These are phyloP conservation scores for Drosophila percnosoma DNA, from an alignment of 2,888 invertebrate species.

Conservation along the genomic window DNA sequence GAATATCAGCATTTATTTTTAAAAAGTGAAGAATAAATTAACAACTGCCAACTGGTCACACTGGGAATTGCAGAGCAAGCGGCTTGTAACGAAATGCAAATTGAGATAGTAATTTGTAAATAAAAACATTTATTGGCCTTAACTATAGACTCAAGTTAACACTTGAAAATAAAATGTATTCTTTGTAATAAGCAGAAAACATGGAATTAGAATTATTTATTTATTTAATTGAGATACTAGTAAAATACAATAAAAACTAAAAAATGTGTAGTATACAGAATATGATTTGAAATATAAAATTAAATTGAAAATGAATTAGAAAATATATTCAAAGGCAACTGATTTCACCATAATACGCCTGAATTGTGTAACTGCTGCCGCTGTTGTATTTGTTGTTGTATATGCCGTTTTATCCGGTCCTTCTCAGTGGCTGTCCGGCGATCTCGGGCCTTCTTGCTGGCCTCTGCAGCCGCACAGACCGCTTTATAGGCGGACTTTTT, in stretches of 20 bases:
- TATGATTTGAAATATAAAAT: too few relatives aligned
- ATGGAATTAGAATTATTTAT: too few relatives aligned
- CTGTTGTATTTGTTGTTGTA: not conserved
- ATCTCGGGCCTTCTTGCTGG: constrained; percentile 85
- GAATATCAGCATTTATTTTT: not conserved
- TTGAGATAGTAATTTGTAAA: not conserved
- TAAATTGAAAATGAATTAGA: not conserved
- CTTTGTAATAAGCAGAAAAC: too few relatives aligned
- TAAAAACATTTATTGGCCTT: not conserved
- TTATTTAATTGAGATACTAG: not conserved
- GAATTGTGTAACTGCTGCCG: not conserved
- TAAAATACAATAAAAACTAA: not conserved
- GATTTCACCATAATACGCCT: not conserved
- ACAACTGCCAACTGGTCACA: not conserved
- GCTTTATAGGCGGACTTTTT: constrained; percentile 89
- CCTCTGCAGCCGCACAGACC: constrained; percentile 89
- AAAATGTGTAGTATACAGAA: not conserved
- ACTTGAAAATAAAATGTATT: too few relatives aligned
- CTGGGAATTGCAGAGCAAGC: not conserved
- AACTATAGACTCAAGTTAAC: too few relatives aligned
- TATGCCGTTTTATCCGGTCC: not conserved
- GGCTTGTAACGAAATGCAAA: not conserved
- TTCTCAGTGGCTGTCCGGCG: constrained; percentile 5
- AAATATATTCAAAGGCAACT: not conserved
- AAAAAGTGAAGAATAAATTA: not conserved